Base-by-base conservation (phyloP, 2,113 vertebrate genomes). In the Colinus virginianus region DNA sequence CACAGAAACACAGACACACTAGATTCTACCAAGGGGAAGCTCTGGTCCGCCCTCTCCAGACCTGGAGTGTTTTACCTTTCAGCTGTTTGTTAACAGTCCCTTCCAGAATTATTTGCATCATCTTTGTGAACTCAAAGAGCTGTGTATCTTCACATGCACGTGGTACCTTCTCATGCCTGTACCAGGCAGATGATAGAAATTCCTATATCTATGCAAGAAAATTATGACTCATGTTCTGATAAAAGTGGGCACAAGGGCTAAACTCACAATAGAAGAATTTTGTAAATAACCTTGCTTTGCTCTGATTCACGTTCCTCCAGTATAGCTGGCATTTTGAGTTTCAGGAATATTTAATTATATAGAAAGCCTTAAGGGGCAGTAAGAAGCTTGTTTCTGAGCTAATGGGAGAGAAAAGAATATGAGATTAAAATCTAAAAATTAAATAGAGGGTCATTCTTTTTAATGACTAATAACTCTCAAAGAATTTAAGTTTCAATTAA, bases 401-500 rank as follows among this genome's bases (percentile, higher is more conserved):
- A 96, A 96, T 90, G 87, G 84, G 68, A 96, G 84, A 94, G 59
- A 85, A 95, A 96, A 93, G 87, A 92, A 89, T 89, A 96, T 10
- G 68, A 95, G 91, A 96, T 95, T 96, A 92, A 86, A 94, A 91
- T 95, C 90, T 95, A 94, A 96, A 96, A 96, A 93, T 96, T 93
- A 96, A 96, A 96, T 92, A 87, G 94, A 83, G 93, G 93, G 91
- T 96, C 89, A 93, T 96, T 96, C 93, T 90, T 93, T 96, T 85
- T 94, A 96, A 95, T 96, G 94, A 95, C 88, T 94, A 94, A 81
- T 94, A 92, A 94, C 66, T 96, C 92, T 95, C 93, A 90, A 96
- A 96, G 93, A 96, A 95, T 96, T 94, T 95, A 95, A 96, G 90
- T 93, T 94, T 96, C 93, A 96, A 94, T 96, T 96, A 96, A 96